Conservation (phyloP, 2,888 invertebrate genomes). For the Neocrepidodera transversa region DNA sequence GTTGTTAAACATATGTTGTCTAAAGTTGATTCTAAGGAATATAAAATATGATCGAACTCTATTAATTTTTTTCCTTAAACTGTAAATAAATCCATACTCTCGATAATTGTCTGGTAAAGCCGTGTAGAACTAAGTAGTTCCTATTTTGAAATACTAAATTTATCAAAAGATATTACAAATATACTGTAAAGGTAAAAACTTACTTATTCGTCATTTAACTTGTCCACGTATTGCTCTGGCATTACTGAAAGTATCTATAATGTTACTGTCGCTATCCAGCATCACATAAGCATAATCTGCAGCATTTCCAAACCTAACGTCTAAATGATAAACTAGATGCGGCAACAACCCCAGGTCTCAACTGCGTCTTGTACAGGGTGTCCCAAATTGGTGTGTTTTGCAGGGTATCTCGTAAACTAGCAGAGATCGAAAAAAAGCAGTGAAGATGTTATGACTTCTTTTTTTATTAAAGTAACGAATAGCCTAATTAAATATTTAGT, state of each 20-base stretch:
- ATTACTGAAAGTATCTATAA: conserved; percentile 1
- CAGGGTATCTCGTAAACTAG: too few species aligned
- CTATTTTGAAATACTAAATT: not conserved
- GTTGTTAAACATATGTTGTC: not conserved
- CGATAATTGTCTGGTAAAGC: not conserved
- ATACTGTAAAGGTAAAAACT: not conserved
- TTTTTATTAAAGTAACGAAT: too few species aligned
- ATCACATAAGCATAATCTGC: conserved; percentile 1
- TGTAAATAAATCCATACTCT: too few species aligned
- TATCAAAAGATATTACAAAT: conserved; percentile 1
- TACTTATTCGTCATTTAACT: not conserved
- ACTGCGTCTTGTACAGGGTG: too few species aligned
- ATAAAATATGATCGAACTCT: too few species aligned
- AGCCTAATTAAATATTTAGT: too few species aligned
- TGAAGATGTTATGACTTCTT: too few species aligned
- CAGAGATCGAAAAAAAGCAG: too few species aligned
- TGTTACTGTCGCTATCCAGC: not conserved
- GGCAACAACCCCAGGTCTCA: too few species aligned
- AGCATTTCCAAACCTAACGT: not conserved
- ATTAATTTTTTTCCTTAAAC: too few species aligned
- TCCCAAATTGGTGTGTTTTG: too few species aligned
- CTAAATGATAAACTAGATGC: not conserved
- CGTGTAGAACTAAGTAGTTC: not conserved
- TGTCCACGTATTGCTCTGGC: not conserved
- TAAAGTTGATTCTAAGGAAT: too few species aligned